Base-by-base conservation (phyloP, 1,140 invertebrate genomes). In the Cotesia chilonis region DNA sequence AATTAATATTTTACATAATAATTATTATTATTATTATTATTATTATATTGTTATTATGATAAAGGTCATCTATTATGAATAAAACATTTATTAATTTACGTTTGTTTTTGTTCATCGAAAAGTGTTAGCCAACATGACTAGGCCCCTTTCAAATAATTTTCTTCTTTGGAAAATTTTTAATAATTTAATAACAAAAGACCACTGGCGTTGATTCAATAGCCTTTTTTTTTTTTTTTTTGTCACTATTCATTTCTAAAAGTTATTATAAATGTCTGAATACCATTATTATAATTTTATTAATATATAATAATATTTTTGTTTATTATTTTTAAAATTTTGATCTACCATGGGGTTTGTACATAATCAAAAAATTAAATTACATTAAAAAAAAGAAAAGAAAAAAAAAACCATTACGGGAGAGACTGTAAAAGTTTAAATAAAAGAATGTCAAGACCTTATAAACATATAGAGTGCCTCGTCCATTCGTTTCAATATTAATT, bases 261-360 rank as follows among this genome's bases (percentile, higher is more conserved):
- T 47, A 47, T 47, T 47, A 47, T 47, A 47, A 47, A 47, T 47
- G 41, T 47, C 10, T 47, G 41, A 47, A 47, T 47, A 47, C 10
- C 41, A 47, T 47, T 47, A 10, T 47, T 47, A 51, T 35, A 70
- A 72, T 52, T 59, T 65, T 72, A 66, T 76, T 65, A 69, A 72
- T 70, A 35, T 73, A 59, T 54, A 69, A 73, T 71, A 75, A 73
- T 76, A 77, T 76, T 41, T 78, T 78, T 74, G 72, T 77, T 70
- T 75, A 82, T 78, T 77, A 78, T 47, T 51, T 41, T 20, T 52
- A 51, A 37, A 60, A 35, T 67, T 67, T 71, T 64, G 41, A 54
- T 71, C 28, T 51, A 71, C 57, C 37, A 38, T 51, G 82, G 82
- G 83, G 83, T 82, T 85, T 85, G 69, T 81, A 85, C 83, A 82